Percentiles rank a stretch among this genome's conserved stretches.
Evolutionary conservation across 2,113 vertebrate genomes (phyloP).

Genomic region (Scopus umbretta): DNA sequence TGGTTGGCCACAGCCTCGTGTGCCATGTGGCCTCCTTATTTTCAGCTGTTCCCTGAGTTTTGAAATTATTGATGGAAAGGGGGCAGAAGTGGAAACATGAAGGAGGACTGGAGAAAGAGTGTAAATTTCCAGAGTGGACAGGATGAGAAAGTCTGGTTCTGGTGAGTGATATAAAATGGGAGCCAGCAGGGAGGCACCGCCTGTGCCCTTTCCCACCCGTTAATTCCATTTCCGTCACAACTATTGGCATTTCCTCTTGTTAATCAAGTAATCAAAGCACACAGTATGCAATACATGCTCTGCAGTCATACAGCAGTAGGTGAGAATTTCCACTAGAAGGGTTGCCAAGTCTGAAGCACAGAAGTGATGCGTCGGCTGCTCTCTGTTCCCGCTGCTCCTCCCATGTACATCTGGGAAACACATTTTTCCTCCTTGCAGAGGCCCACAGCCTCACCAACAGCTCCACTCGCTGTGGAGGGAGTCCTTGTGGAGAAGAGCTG

Average conservation of each 20-base stretch:
- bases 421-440: neutral
- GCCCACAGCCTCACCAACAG: rapidly evolving
- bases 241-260: neutral
- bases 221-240: neutral
- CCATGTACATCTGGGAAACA: neutral
- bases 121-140: neutral
- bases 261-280: neutral
- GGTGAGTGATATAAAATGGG: neutral
- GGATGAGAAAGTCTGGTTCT: neutral
- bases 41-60: neutral
- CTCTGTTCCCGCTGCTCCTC: neutral
- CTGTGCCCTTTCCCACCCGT: neutral
- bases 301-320: neutral
- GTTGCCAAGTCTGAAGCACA: neutral
- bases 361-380: neutral
- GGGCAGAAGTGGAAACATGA: neutral
- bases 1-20: neutral
- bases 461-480: rapidly evolving
- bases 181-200: neutral
- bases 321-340: neutral
- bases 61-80: neutral
- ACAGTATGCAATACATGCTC: neutral
- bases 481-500: neutral
- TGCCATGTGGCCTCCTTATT: neutral
- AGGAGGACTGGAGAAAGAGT: neutral